Base-by-base conservation (phyloP, 92 coral and sea anemone genomes). In the Zoanthus gigantus region DNA sequence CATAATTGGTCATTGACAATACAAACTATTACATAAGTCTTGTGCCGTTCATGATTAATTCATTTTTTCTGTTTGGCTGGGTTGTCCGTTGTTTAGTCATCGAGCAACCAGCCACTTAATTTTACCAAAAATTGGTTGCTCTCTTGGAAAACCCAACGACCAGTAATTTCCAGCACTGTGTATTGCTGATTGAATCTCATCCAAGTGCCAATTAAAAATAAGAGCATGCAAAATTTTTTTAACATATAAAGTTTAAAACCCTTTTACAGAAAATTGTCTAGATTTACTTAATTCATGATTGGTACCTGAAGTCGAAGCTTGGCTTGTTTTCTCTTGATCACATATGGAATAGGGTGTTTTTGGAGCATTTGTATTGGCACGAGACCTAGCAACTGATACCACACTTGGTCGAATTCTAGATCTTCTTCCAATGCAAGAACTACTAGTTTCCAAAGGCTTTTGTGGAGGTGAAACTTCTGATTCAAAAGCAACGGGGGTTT, bases 371-470 rank as follows among this genome's bases (percentile, higher is more conserved):
- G 87, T 48, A 60, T 47, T 91, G 58, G 88, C 74, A 65, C 89
- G 90, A 46, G 84, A 65, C 45, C 93, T 90, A 10, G 92, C 44
- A 47, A 86, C 86, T 47, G 94, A 82, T 13, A 79, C 84, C 60
- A 92, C 90, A 53, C 77, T 85, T 37, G 96, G 96, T 44, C 93
- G 89, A 15, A 94, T 90, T 46, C 96, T 92, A 31, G 96, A 89
- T 32, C 95, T 86, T 57, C 96, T 92, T 42, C 85, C 75, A 47
- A 81, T 7, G 63, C 46, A 34, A 50, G 47, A 13, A 81, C 28
- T 81, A 31, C 76, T 23, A 42, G 44, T 28, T 7, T 3, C 28
- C 4, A 37, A 58, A 9, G 34, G 18, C 60, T 46, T 81, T 42
- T 44, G 72, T 14, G 15, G 73, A 29, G 5, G 47, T 28, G 52